Conservation (phyloP, 2,797 vertebrate genomes). For the Paramormyrops hopkinsi region DNA sequence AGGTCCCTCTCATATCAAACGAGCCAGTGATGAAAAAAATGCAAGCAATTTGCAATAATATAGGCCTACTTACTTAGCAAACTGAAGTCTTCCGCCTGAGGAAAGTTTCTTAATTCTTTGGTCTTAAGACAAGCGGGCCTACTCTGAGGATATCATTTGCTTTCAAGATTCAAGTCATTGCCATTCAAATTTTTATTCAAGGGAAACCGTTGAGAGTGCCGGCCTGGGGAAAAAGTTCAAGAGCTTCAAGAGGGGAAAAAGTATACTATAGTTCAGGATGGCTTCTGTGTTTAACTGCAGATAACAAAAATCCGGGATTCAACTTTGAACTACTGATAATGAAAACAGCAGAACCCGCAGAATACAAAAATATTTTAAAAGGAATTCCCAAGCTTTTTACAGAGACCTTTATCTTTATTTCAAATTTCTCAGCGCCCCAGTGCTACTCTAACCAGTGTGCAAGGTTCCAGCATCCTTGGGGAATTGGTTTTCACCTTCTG, state of each 20-base stretch:
- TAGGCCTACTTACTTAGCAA: background rate
- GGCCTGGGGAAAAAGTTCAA: background rate
- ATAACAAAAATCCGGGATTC: conserved; percentile 34
- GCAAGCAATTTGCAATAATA: background rate
- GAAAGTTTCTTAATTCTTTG: background rate
- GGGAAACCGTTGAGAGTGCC: background rate
- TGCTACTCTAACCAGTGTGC: background rate
- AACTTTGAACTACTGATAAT: conserved; percentile 54
- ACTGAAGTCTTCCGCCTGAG: background rate
- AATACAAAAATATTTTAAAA: conserved; percentile 36
- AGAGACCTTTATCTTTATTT: conserved; percentile 34
- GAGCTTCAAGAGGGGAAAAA: background rate
- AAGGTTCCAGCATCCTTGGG: conserved; percentile 26
- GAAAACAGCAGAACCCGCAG: conserved; percentile 56
- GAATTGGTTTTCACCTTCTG: background rate
- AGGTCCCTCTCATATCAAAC: conserved; percentile 54
- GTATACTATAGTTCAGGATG: background rate
- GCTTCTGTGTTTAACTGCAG: background rate
- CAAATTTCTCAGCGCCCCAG: conserved; percentile 38
- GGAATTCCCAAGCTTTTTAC: conserved; percentile 53
- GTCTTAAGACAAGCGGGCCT: background rate
- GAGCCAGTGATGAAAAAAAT: background rate
- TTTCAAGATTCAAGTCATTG: conserved; percentile 7
- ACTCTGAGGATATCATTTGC: conserved; percentile 3
- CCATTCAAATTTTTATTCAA: conserved; percentile 10